Percentiles rank a stretch among this genome's conserved stretches.
phyloP scores from a whole-genome alignment of 2,797 vertebrate genomes.

The Anas capensis region DNA sequence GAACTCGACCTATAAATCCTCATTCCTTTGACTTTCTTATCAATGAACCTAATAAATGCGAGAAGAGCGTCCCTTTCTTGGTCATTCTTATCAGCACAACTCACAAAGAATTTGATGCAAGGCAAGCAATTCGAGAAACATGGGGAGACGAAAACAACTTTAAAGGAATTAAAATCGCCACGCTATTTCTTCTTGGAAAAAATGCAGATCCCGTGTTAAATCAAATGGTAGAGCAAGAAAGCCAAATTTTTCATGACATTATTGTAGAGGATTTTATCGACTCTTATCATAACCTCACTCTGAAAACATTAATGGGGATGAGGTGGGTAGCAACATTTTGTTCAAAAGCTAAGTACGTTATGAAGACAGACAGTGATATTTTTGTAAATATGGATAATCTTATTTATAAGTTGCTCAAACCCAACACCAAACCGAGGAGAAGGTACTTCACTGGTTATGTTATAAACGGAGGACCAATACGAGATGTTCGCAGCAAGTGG shows the following conservation, averaged over 20 bases:
- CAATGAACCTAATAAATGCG: constrained; percentile 95
- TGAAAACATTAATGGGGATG: constrained; percentile 99
- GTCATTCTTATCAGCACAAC: constrained; percentile 98
- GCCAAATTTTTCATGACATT: constrained; percentile 97
- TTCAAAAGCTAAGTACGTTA: constrained; percentile 93
- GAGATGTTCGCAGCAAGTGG: constrained; percentile 98
- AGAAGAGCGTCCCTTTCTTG: constrained; percentile 88
- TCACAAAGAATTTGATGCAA: constrained; percentile 97
- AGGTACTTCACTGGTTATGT: constrained; percentile 97
- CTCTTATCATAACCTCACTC: constrained; percentile 97
- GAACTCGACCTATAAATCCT: constrained; percentile 93
- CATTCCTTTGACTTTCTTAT: constrained; percentile 94
- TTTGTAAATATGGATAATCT: constrained; percentile 99
- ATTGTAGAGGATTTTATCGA: constrained; percentile 97
- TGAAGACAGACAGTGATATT: constrained; percentile 99
- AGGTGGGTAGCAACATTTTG: constrained; percentile 96
- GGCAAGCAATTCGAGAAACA: constrained; percentile 96
- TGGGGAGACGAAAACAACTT: constrained; percentile 97
- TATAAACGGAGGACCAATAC: constrained; percentile 94
- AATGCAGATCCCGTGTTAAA: constrained; percentile 92
- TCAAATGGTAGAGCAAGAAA: constrained; percentile 98
- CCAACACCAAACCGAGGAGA: constrained; percentile 92
- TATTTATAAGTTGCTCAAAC: constrained; percentile 95
- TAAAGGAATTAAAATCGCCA: constrained; percentile 90
- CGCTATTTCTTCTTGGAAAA: constrained; percentile 92